phyloP scores from a whole-genome alignment of 2,113 vertebrate genomes.

The Tyrannus savana region DNA sequence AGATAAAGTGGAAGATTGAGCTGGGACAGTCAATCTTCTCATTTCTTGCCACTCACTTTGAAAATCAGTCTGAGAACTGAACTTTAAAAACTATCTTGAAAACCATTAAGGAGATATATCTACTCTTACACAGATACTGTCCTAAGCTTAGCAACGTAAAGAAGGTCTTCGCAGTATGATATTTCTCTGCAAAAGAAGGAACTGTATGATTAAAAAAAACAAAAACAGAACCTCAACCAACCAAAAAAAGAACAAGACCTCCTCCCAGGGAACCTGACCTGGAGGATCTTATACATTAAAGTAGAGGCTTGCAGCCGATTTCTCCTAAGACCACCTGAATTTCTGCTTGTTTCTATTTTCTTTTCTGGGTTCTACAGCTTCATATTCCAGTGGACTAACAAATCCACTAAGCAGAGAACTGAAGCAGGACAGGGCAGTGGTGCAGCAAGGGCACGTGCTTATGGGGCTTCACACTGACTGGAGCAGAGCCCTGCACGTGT shows the following conservation, averaged over 20 bases:
- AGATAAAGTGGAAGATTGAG: neutral
- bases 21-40: neutral
- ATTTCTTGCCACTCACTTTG: neutral
- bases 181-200: neutral
- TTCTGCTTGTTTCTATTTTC: neutral
- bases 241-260: fast-evolving
- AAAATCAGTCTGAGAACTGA: neutral
- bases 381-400: neutral
- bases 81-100: neutral
- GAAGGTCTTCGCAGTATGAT: neutral
- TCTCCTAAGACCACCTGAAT: neutral
- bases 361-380: neutral
- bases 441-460: neutral
- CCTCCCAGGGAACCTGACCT: neutral
- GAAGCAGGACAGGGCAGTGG: neutral
- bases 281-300: neutral
- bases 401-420: neutral
- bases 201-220: neutral
- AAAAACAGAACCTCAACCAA: neutral
- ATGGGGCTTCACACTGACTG: neutral
- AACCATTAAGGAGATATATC: neutral
- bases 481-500: neutral
- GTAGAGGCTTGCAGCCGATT: neutral
- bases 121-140: neutral
- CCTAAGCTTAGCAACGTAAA: neutral